Evolutionary conservation across 1,140 invertebrate species (phyloP).

Genomic region (Caenorhabditis tropicalis): DNA sequence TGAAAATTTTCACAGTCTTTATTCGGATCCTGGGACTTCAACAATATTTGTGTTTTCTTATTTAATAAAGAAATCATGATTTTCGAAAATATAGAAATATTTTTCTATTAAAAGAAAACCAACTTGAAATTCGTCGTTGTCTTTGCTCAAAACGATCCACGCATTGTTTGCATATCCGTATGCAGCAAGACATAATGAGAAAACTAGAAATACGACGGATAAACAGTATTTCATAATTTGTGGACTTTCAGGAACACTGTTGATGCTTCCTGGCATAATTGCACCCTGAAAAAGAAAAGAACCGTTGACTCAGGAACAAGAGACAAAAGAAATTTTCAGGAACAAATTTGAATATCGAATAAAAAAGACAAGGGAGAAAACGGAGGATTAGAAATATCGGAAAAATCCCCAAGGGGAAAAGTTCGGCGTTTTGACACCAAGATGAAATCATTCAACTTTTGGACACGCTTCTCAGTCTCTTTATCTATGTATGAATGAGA

Average conservation of each 20-base stretch:
- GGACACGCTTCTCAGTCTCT: not conserved
- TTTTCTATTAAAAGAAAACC: too few species aligned
- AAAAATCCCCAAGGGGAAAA: not conserved
- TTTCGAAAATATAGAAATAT: too few species aligned
- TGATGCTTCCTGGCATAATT: not conserved
- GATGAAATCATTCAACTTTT: conserved; percentile 30
- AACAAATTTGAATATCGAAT: not conserved
- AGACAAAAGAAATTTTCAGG: not conserved
- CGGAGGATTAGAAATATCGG: not conserved
- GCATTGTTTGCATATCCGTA: not conserved
- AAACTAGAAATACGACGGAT: not conserved
- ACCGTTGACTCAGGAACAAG: not conserved
- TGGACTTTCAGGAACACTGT: not conserved
- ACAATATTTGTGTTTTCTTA: too few species aligned
- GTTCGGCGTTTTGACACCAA: conserved; percentile 5
- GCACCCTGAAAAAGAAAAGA: not conserved
- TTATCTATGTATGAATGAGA: conserved; percentile 5
- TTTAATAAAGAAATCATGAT: too few species aligned
- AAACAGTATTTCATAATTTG: not conserved
- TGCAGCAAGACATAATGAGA: not conserved
- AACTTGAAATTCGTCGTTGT: not conserved
- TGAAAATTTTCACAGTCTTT: not conserved
- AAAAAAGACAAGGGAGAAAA: not conserved
- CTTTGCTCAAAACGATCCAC: not conserved
- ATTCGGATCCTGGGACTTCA: too few species aligned